Conservation (phyloP, 1,140 invertebrate genomes). For the Matsumurasca onukii region DNA sequence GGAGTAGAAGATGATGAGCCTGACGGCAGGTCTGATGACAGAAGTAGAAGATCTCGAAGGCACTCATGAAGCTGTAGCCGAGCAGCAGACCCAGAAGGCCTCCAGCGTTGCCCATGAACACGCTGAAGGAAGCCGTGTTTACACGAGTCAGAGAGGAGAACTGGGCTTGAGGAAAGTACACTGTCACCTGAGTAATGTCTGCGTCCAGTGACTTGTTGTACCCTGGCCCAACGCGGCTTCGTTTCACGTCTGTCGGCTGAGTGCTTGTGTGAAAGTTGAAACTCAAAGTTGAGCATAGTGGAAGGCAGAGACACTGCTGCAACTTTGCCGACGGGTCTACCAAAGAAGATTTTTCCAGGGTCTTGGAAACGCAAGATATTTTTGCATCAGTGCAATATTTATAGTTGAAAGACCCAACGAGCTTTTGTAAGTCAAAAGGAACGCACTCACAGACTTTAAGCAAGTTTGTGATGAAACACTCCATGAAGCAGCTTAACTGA, state of each 20-base stretch:
- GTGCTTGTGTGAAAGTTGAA: background rate
- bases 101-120: too few species aligned
- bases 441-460: background rate
- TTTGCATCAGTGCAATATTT: background rate
- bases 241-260: background rate
- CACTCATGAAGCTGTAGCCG: background rate
- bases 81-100: too few species aligned
- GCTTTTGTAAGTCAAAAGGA: background rate
- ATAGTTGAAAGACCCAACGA: background rate
- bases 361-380: background rate
- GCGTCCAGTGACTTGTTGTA: too few species aligned
- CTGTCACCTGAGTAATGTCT: too few species aligned
- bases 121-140: too few species aligned
- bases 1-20: too few species aligned
- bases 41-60: background rate
- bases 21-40: background rate
- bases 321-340: background rate
- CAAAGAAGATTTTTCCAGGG: background rate
- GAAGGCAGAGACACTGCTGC: background rate
- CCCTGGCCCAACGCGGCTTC: background rate
- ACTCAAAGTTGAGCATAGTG: background rate
- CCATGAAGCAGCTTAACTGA: background rate
- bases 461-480: background rate
- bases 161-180: too few species aligned
- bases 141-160: too few species aligned